Conservation (phyloP, 2,113 vertebrate genomes). For the Silurus asotus region DNA sequence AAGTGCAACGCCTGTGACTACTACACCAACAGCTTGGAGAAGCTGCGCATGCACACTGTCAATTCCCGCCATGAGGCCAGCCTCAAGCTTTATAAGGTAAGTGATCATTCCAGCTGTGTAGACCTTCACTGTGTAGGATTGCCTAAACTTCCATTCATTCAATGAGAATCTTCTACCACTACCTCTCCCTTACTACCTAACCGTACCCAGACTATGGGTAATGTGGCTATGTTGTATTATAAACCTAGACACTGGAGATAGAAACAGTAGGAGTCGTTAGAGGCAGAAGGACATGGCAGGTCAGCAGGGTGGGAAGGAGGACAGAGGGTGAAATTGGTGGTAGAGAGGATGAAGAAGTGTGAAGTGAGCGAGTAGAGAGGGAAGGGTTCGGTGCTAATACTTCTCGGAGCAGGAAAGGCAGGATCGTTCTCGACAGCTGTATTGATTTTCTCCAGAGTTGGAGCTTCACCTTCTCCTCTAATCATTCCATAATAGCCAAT, state of each 20-base stretch:
- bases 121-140: background rate
- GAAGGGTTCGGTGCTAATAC: constrained; percentile 80
- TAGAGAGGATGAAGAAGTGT: constrained; percentile 75
- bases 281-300: constrained; percentile 61
- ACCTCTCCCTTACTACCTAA: background rate
- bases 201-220: constrained; percentile 17
- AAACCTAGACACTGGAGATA: constrained; percentile 28
- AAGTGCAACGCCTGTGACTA: constrained; percentile 99
- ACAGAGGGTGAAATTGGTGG: constrained; percentile 80
- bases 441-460: constrained; percentile 99
- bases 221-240: constrained; percentile 35
- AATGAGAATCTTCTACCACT: background rate
- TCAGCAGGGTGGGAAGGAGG: constrained; percentile 73
- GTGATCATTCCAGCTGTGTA: constrained; percentile 44
- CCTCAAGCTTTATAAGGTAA: constrained; percentile 98
- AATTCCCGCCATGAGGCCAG: constrained; percentile 96
- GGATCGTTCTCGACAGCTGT: constrained; percentile 97
- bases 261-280: constrained; percentile 32
- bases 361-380: constrained; percentile 58
- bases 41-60: constrained; percentile 94
- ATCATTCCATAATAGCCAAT: constrained; percentile 99
- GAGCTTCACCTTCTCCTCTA: constrained; percentile 99
- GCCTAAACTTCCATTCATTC: background rate
- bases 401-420: constrained; percentile 78
- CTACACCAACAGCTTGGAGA: constrained; percentile 98